Conservation (phyloP, 2,888 invertebrate species). For the Troides aeacus region DNA sequence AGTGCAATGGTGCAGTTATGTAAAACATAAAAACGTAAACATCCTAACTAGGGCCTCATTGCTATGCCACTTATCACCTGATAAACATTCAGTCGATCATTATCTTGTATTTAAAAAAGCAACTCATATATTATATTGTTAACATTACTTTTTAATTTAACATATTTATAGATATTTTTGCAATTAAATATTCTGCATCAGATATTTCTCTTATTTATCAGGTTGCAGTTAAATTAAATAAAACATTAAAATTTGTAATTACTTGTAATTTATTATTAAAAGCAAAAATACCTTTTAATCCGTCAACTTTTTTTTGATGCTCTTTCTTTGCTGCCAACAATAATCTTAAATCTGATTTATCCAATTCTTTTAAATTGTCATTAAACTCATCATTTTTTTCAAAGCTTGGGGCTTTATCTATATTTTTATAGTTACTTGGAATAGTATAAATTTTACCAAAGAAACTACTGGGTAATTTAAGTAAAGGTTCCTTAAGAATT, state of each 20-base stretch:
- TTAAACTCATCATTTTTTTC: neutral
- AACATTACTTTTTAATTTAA: neutral
- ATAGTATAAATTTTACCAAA: neutral
- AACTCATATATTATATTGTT: too few species aligned
- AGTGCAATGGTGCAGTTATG: too few species aligned
- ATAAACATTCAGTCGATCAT: too few species aligned
- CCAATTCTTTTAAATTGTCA: neutral
- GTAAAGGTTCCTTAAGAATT: neutral
- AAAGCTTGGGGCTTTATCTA: neutral
- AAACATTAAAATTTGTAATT: neutral
- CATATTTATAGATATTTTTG: neutral
- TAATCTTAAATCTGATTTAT: conserved; percentile 6
- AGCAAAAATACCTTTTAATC: conserved; percentile 6
- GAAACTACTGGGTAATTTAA: neutral
- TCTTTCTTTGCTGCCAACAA: conserved; percentile 21
- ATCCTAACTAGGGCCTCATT: too few species aligned
- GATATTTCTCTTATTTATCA: neutral
- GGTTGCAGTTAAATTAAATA: neutral
- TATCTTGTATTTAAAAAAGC: too few species aligned
- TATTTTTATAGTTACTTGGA: neutral
- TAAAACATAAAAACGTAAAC: too few species aligned
- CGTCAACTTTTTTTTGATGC: neutral
- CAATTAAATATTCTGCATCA: neutral
- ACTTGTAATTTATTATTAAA: neutral
- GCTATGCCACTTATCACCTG: too few species aligned